Evolutionary conservation across 2,888 invertebrate species (phyloP), one percentile per base, ranked within the genome.

Genomic region (Apodemia mormo): DNA sequence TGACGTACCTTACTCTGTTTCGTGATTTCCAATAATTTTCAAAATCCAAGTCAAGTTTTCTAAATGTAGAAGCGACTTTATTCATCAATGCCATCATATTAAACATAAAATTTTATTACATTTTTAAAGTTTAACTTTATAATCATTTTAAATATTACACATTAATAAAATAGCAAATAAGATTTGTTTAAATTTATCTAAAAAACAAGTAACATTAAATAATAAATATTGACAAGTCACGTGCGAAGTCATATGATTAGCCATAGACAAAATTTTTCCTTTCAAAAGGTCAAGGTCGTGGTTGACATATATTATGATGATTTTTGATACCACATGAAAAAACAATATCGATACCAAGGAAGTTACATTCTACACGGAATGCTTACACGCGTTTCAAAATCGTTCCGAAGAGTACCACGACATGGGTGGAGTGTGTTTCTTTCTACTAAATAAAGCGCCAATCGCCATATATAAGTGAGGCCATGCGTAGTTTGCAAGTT

Each of bases 81-180:
- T 96, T 95, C 86, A 96, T 94, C 89, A 96, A 94, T 93, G 96
- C 96, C 96, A 96, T 96, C 88, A 90, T 94, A 79, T 89, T 82
- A 85, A 79, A 80, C 78, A 78, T 81, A 81, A 79, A 84, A 85
- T 87, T 81, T 89, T 85, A 89, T 80, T 76, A 78, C 78, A 81
- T 83, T 79, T 77, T 81, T 81, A 77, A 80, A 72, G 75, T 78
- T 76, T 73, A 74, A 74, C 76, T 80, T 80, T 71, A 72, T 75
- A 78, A 77, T 76, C 82, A 85, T 87, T 74, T 78, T 82, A 79
- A 70, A 71, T 70, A 54, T 72, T 70, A 70, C 75, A 71, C 33
- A 68, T 67, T 30, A n/a, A n/a, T 37, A 65, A 70, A 58, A 68
- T 68, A 56, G 70, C 72, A 72, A 73, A 74, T 73, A 68, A 72